Evolutionary conservation across 1,140 invertebrate species (phyloP), one percentile per base, ranked within the genome.

Genomic region (Coptotermes formosanus): DNA sequence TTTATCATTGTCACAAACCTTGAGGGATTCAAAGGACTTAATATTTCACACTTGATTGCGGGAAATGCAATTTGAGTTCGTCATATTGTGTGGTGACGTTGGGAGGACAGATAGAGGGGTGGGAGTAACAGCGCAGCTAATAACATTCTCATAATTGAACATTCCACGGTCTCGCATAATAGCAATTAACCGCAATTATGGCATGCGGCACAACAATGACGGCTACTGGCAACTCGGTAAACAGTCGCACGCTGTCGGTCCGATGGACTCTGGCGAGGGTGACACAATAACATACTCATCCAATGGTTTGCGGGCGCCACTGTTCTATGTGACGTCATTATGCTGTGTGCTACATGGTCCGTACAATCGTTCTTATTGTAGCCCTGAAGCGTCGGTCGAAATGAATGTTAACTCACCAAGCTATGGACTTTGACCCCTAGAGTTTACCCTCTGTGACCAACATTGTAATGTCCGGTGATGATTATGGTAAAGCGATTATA

Each of bases 131-230:
- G 64, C 30, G 64, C 64, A 75, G 64, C 64, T 75, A 75, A 75
- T 75, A 75, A 75, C 64, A 75, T 75, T 75, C 64, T 75, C 64
- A 75, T 75, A 75, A 75, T 75, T 75, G 64, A 75, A 75, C 64
- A 75, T 75, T 75, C 64, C 64, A 75, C 9, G 25, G 64, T 75
- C 64, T n/a, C 64, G 64, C 64, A 75, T 75, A 75, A 75, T 75
- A 75, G 64, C 64, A 75, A 75, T 75, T 75, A 75, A 75, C 64
- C 64, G 64, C 64, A 75, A 75, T 75, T 75, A 75, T 75, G 64
- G 64, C 64, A 75, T 75, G 64, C 64, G 64, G n/a, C n/a, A 30
- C n/a, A 75, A 75, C 64, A 75, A 75, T 75, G 64, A 75, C 64
- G n/a, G n/a, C 64, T 75, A 75, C 9, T 75, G 64, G 64, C 64